Conservation (phyloP, 2,113 vertebrate genomes). For the Sisor rabdophorus region DNA sequence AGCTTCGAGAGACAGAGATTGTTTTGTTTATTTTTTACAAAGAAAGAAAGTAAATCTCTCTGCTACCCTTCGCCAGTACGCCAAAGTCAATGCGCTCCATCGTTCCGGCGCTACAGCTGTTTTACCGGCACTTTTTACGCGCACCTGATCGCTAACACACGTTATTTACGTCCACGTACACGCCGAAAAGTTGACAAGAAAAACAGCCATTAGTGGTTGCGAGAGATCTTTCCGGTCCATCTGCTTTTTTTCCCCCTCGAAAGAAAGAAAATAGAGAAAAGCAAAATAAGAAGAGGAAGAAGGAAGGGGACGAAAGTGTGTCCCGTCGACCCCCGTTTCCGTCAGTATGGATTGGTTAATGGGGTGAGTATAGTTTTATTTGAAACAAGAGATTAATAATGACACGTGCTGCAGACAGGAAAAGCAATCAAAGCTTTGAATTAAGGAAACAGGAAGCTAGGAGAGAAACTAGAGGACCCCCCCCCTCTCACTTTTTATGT, state of each 20-base stretch:
- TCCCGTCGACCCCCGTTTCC: slow-evolving; percentile 58
- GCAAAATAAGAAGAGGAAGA: slow-evolving; percentile 51
- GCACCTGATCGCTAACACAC: background rate
- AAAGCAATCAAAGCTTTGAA: too few relatives aligned
- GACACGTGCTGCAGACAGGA: too few relatives aligned
- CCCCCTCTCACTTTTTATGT: too few relatives aligned
- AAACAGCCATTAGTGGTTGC: background rate
- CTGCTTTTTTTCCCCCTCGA: background rate
- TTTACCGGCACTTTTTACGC: background rate
- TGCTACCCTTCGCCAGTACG: slow-evolving; percentile 17
- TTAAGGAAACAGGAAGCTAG: too few relatives aligned
- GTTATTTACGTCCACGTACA: too few relatives aligned
- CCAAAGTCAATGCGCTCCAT: slow-evolving; percentile 30
- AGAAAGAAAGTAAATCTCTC: background rate
- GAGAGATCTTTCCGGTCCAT: background rate
- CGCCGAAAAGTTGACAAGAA: background rate
- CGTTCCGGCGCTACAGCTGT: background rate
- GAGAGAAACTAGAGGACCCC: too few relatives aligned
- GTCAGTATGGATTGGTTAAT: slow-evolving; percentile 84
- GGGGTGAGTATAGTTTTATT: slow-evolving; percentile 72
- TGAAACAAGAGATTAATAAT: background rate
- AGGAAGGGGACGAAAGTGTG: slow-evolving; percentile 60
- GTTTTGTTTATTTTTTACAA: background rate
- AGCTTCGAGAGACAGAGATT: background rate
- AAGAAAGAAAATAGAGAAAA: slow-evolving; percentile 8